Evolutionary conservation across 2,113 vertebrate species (phyloP), one percentile per base, ranked within the genome.

Genomic region (Gracilinanus agilis): DNA sequence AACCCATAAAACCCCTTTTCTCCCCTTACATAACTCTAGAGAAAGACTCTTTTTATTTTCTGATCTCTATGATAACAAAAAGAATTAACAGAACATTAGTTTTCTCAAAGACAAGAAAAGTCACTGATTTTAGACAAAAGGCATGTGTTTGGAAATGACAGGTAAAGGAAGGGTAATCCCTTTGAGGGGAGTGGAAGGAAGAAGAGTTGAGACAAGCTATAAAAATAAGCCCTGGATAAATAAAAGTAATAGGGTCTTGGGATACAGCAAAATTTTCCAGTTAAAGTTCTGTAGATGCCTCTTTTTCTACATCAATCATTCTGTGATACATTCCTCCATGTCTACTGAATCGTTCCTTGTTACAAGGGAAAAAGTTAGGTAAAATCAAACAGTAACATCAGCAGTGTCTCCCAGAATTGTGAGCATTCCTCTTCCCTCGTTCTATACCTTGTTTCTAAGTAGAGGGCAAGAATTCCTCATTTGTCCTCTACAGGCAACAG

Each of bases 201-300:
- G 88, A 88, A 88, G 29, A 44, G 88, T 24, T 24, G 21, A 25
- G 40, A 2, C 21, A 93, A 90, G 88, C 21, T 89, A 83, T 90
- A 93, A 58, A n/a, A 91, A 44, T 75, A 54, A 61, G 90, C 19
- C 88, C 9, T 90, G 58, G 58, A 61, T 9, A 93, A 91, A 94
- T 54, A 88, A 90, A 95, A 95, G 61, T 89, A 24, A 67, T 34
- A 67, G 29, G 58, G 58, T 67, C 58, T 12, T 67, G 27, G 58
- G 58, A 67, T 27, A 34, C 1, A 13, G 58, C 58, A 67, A 67
- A 34, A 29, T 29, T 67, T 61, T 56, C 9, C 27, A 11, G 9
- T 29, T 29, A 67, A 34, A 58, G 11, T 67, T 34, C 34, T 34
- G 13, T 67, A 13, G 10, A 34, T 67, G 27, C 13, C 58, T 67